Evolutionary conservation across 2,113 vertebrate species (phyloP), one percentile per base, ranked within the genome.

Genomic region (Nothocercus julius): DNA sequence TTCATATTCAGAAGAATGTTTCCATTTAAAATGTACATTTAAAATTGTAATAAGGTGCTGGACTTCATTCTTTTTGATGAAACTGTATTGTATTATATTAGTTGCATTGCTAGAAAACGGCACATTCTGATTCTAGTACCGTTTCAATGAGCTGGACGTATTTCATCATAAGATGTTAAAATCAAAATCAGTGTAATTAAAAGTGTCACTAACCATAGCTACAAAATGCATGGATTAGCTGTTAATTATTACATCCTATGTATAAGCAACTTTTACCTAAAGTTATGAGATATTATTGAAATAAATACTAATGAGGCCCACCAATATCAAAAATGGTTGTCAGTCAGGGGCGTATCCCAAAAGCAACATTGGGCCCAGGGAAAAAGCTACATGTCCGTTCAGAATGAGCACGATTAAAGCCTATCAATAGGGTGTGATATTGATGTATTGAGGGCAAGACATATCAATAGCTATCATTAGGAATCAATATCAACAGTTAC

Each of bases 11-110:
- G 82, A 97, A 97, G 94, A 98, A 97, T 97, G 97, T 98, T 98
- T 98, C 94, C 92, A 97, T 97, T 98, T 97, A 98, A 97, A 97
- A 97, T 97, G 95, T 97, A 97, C 93, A 97, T 98, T 96, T 97
- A 93, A 95, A 97, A 97, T 96, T 97, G 91, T 92, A 98, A 90
- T 97, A 97, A 95, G 87, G 92, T 93, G 82, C 85, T 97, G 96
- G 94, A 92, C 38, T 80, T 95, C 67, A 51, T 93, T 97, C 92
- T 92, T 92, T 67, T 44, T 70, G 85, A 93, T 93, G 89, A 96
- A 97, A 94, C 45, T 89, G 44, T 78, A 96, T 58, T 87, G 74
- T 91, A 69, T 92, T 92, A 86, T 86, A 67, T 76, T 78, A 95
- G 82, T 58, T 89, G 92, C 69, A 69, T 10, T 80, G 69, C 85